A percentile compares a stretch with the other conserved stretches of the same genome.
Evolutionary conservation across 2,113 vertebrate species (phyloP).

Genomic region (Percina caprodes): DNA sequence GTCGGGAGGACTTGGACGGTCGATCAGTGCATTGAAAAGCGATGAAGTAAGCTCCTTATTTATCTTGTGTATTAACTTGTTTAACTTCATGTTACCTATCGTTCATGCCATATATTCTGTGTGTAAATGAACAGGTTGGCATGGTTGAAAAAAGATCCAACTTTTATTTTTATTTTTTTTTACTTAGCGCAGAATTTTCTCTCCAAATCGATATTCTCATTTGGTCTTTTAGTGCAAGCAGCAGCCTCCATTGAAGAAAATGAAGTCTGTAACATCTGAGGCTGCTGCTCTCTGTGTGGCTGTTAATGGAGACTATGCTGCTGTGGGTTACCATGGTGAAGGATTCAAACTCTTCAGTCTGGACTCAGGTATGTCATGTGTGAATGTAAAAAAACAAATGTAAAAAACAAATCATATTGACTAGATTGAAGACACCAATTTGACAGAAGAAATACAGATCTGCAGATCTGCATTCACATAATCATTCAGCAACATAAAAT

Average conservation of each 20-base stretch:
- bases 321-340: slow-evolving; percentile 86
- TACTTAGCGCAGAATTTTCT: neutral
- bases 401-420: neutral
- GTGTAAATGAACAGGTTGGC: neutral
- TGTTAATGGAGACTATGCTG: slow-evolving; percentile 72
- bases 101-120: neutral
- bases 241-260: slow-evolving; percentile 63
- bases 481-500: neutral
- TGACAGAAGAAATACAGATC: neutral
- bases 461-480: neutral
- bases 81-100: neutral
- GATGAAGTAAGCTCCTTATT: slow-evolving; percentile 57
- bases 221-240: slow-evolving; percentile 11
- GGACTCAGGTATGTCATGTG: slow-evolving; percentile 80
- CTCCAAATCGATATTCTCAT: neutral
- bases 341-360: slow-evolving; percentile 84
- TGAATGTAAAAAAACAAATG: no score
- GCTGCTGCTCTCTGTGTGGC: slow-evolving; percentile 85
- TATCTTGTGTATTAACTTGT: neutral
- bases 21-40: slow-evolving; percentile 65
- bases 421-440: neutral
- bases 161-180: no score
- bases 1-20: slow-evolving; percentile 87
- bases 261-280: neutral
- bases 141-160: no score